A percentile compares a stretch with the other conserved stretches of the same genome.
phyloP scores from a whole-genome alignment of 2,888 invertebrate genomes.

The Anorthoa munda region DNA sequence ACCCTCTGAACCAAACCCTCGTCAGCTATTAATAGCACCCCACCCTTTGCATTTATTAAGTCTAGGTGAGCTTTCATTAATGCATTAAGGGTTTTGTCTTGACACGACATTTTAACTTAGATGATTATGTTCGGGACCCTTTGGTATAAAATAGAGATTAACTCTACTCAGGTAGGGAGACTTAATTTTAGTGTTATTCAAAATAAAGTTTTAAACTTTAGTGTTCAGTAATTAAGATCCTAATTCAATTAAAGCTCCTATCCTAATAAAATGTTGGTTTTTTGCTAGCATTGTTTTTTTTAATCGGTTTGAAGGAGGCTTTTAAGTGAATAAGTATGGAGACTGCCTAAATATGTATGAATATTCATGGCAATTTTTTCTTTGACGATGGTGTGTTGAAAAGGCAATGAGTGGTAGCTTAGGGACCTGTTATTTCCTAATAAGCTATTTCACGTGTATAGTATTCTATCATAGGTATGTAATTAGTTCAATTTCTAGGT shows the following conservation, averaged over 20 bases:
- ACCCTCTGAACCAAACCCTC: not conserved
- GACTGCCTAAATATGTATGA: conserved; percentile 24
- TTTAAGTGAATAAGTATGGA: conserved; percentile 19
- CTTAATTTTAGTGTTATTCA: conserved; percentile 59
- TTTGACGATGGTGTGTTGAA: conserved; percentile 9
- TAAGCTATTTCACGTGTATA: not conserved
- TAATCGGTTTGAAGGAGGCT: not conserved
- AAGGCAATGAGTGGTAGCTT: conserved; percentile 6
- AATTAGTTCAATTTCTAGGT: not conserved
- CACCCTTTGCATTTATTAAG: conserved; percentile 58
- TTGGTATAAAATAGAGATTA: conserved; percentile 58
- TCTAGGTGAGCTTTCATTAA: conserved; percentile 66
- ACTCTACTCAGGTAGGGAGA: conserved; percentile 48
- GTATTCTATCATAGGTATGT: not conserved
- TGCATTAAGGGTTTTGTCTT: conserved; percentile 69
- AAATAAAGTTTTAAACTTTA: conserved; percentile 49
- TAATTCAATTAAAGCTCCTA: conserved; percentile 31
- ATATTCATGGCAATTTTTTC: conserved; percentile 32
- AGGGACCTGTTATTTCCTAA: not conserved
- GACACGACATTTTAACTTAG: conserved; percentile 65
- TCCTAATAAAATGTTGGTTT: not conserved
- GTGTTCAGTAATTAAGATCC: conserved; percentile 24
- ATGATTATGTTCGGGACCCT: conserved; percentile 66
- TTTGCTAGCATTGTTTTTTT: conserved; percentile 13
- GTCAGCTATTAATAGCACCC: conserved; percentile 26